A percentile compares a stretch with the other conserved stretches of the same genome.
Evolutionary conservation across 2,113 vertebrate species (phyloP).

Genomic region (Notechis scutatus): DNA sequence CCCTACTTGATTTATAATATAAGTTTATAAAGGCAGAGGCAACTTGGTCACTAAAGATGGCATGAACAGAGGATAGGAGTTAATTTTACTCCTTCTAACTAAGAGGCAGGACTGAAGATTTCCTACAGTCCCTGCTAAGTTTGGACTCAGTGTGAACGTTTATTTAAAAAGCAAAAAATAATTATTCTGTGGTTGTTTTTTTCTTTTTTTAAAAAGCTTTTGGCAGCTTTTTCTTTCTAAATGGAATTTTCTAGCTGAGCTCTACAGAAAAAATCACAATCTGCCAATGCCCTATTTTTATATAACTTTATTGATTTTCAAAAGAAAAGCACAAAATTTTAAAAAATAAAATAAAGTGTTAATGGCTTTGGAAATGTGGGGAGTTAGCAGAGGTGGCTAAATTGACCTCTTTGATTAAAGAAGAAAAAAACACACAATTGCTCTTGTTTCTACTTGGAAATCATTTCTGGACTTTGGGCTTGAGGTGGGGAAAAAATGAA

Average conservation of each 20-base stretch:
- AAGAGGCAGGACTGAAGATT: neutral
- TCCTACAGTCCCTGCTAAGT: constrained; percentile 17
- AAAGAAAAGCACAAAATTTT: no score
- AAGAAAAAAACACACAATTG: no score
- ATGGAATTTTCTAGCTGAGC: neutral
- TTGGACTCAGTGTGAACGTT: constrained; percentile 50
- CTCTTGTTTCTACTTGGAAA: no score
- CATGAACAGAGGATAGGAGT: neutral
- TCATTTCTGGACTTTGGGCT: no score
- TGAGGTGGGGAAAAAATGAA: no score
- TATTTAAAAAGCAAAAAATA: constrained; percentile 54
- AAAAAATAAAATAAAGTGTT: neutral
- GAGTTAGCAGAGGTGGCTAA: no score
- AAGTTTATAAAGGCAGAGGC: neutral
- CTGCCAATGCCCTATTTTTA: neutral
- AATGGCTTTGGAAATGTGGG: neutral
- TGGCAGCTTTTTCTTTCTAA: neutral
- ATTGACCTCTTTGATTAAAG: no score
- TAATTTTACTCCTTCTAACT: neutral
- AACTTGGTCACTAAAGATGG: neutral
- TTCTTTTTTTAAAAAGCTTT: neutral
- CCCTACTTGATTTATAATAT: neutral
- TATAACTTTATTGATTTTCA: no score
- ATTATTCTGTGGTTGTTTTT: constrained; percentile 39
- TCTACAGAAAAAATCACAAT: neutral